phyloP scores from a whole-genome alignment of 2,797 vertebrate genomes.

The Sebastes steindachneri region DNA sequence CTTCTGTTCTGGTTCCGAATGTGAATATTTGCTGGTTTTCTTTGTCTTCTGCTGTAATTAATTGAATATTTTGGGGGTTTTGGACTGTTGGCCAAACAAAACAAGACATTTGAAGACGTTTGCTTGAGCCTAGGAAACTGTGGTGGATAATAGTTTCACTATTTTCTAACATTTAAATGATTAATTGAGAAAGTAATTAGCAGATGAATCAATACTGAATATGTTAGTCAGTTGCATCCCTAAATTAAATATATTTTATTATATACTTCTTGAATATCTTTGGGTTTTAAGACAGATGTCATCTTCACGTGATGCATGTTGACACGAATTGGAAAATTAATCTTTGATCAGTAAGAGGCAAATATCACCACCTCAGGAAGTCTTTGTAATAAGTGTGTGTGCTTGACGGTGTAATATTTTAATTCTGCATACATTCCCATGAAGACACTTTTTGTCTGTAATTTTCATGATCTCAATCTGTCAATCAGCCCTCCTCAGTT shows the following conservation, averaged over 20 bases:
- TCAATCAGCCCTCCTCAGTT: slow-evolving; percentile 59
- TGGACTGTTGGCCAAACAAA: too few species aligned
- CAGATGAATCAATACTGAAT: too few species aligned
- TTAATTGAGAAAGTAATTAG: too few species aligned
- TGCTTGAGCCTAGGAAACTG: fast-evolving
- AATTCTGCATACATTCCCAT: slow-evolving; percentile 63
- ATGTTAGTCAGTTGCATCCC: fast-evolving
- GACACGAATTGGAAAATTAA: slow-evolving; percentile 18
- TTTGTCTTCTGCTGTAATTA: neutral
- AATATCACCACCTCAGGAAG: neutral
- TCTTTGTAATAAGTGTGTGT: neutral
- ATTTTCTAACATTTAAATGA: too few species aligned
- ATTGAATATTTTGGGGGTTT: neutral
- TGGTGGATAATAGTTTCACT: too few species aligned
- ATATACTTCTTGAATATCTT: too few species aligned
- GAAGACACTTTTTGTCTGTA: slow-evolving; percentile 52
- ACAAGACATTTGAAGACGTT: too few species aligned
- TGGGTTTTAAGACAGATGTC: too few species aligned
- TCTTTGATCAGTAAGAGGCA: slow-evolving; percentile 23
- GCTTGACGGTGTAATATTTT: slow-evolving; percentile 22
- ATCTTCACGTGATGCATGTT: slow-evolving; percentile 12
- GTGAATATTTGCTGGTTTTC: neutral
- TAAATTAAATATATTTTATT: too few species aligned
- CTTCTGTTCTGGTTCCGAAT: too few species aligned
- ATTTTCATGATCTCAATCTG: slow-evolving; percentile 76